These are phyloP conservation scores for Steinernema scapterisci DNA, from an alignment of 2,888 invertebrate genomes.

Conservation along the genomic window DNA sequence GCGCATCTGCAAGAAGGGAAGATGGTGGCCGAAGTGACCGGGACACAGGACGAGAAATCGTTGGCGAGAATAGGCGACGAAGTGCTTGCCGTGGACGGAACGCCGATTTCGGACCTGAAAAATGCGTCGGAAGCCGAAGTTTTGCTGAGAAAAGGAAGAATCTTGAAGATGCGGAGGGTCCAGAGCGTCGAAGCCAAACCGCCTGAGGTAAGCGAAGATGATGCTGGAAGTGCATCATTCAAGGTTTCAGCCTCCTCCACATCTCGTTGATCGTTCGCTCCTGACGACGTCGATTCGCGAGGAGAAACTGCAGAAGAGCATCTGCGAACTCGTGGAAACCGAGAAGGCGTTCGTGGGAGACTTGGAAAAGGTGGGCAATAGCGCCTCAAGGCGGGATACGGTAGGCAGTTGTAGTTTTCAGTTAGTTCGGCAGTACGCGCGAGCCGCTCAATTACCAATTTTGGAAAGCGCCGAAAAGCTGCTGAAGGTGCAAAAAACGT, in stretches of 20 bases:
- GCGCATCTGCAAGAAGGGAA: neutral
- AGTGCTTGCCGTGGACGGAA: constrained; percentile 50
- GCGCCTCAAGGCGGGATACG: neutral
- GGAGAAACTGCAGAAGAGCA: constrained; percentile 40
- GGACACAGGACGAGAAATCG: neutral
- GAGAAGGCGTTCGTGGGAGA: constrained; percentile 42
- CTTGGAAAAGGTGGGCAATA: constrained; percentile 31
- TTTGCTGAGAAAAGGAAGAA: constrained; percentile 46
- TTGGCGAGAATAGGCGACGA: constrained; percentile 48
- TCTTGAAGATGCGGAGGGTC: constrained; percentile 43
- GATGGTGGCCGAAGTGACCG: constrained; percentile 23
- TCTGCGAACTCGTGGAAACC: constrained; percentile 42
- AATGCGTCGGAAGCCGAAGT: constrained; percentile 51
- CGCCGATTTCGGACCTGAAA: constrained; percentile 38
- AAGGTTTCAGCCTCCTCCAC: neutral
- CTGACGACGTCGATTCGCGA: constrained; percentile 33
- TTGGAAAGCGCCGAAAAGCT: constrained; percentile 38
- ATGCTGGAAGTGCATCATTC: neutral
- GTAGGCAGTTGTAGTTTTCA: constrained; percentile 31
- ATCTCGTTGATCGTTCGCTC: neutral
- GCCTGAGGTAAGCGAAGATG: neutral
- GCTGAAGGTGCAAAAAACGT: constrained; percentile 32
- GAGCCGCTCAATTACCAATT: constrained; percentile 35
- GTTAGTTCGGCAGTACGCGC: constrained; percentile 37
- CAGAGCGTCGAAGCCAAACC: neutral